Conservation (phyloP, 2,888 invertebrate genomes). For the Lithosia quadra region DNA sequence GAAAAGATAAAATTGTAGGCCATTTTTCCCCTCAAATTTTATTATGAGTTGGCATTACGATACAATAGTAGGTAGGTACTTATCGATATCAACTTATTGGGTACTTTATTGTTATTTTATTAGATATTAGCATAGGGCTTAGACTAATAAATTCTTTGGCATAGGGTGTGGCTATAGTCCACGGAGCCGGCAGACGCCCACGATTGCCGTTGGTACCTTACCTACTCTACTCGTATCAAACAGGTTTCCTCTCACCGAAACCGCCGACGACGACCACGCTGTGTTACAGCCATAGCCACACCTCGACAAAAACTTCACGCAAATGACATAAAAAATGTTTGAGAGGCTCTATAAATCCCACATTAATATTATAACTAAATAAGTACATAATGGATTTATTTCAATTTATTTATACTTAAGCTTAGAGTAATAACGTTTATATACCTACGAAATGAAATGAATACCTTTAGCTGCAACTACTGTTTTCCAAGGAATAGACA, state of each 20-base stretch:
- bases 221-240: conserved; percentile 63
- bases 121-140: conserved; percentile 43
- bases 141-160: too few species aligned
- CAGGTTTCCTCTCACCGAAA: conserved; percentile 82
- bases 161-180: conserved; percentile 56
- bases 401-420: too few species aligned
- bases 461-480: too few species aligned
- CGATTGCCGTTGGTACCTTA: conserved; percentile 55
- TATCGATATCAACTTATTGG: not conserved
- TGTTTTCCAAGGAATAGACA: too few species aligned
- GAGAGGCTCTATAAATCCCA: too few species aligned
- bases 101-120: conserved; percentile 10
- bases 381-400: too few species aligned
- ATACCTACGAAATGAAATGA: too few species aligned
- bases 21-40: too few species aligned
- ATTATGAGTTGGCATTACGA: not conserved
- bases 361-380: too few species aligned
- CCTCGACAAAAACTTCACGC: conserved; percentile 39
- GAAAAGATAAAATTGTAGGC: too few species aligned
- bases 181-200: conserved; percentile 68
- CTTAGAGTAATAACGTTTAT: too few species aligned
- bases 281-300: conserved; percentile 46
- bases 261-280: conserved; percentile 58
- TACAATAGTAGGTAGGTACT: not conserved
- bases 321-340: not conserved